These are phyloP conservation scores for Siniperca knerii DNA, from an alignment of 2,113 vertebrate genomes.

Conservation along the genomic window DNA sequence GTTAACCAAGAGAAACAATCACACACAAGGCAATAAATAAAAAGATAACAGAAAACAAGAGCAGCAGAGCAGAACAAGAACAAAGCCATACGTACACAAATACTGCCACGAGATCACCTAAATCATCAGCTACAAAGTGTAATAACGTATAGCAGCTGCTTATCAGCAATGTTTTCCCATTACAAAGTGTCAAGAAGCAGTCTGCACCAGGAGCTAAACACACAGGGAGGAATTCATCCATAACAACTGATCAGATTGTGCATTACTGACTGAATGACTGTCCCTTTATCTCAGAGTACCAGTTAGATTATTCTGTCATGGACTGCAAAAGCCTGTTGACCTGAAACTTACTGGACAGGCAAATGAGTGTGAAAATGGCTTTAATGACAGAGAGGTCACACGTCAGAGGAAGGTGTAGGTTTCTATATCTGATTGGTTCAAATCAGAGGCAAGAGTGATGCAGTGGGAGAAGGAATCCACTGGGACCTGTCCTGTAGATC, in stretches of 20 bases:
- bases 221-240: not conserved
- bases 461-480: not conserved
- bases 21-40: not conserved
- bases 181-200: slow-evolving; percentile 13
- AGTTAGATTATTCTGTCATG: not conserved
- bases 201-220: not conserved
- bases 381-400: slow-evolving; percentile 17
- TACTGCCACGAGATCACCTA: not conserved
- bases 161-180: slow-evolving; percentile 18
- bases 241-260: not conserved
- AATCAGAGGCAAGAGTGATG: not conserved
- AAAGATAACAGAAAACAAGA: not conserved
- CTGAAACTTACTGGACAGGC: fast-evolving
- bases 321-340: not conserved
- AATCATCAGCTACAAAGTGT: not conserved
- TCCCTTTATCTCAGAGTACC: not conserved
- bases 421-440: not conserved
- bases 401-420: not conserved
- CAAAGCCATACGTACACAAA: not conserved
- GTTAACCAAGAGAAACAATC: not conserved
- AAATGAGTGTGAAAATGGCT: not conserved
- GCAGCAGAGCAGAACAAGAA: slow-evolving; percentile 8
- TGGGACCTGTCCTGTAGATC: not conserved
- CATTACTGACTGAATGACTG: not conserved
- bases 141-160: slow-evolving; percentile 9